These are phyloP conservation scores for Penelope pileata DNA, from an alignment of 2,113 vertebrate genomes.

Conservation along the genomic window DNA sequence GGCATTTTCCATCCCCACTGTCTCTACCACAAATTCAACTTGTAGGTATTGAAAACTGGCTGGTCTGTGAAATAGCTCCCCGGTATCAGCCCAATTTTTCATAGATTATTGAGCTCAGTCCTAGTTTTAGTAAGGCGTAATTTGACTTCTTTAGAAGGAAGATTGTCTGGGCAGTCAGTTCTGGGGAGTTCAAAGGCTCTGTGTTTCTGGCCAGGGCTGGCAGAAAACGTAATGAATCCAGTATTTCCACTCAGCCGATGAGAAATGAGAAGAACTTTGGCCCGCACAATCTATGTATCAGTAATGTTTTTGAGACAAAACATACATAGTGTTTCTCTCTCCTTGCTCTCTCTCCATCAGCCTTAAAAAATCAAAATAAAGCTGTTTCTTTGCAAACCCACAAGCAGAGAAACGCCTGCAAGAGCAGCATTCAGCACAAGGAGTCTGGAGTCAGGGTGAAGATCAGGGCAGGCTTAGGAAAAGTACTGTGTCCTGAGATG, in stretches of 20 bases:
- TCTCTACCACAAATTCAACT: neutral
- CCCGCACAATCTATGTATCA: neutral
- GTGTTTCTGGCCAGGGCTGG: neutral
- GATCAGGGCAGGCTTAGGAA: neutral
- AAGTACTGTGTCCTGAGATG: neutral
- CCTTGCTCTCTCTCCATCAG: neutral
- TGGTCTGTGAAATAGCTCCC: neutral
- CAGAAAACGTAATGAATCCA: neutral
- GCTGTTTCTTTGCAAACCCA: neutral
- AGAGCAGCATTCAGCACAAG: rapidly evolving
- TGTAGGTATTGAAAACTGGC: neutral
- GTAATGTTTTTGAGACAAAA: neutral
- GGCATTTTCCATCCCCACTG: neutral
- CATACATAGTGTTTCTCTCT: neutral
- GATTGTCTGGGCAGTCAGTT: neutral
- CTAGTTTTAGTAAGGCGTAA: neutral
- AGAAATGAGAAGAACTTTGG: neutral
- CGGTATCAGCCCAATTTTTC: neutral
- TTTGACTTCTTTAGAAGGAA: neutral
- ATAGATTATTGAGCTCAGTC: neutral
- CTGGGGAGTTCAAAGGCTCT: neutral
- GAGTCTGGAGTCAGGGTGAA: neutral
- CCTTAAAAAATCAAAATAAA: neutral
- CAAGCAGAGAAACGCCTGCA: neutral
- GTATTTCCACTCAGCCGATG: neutral